Base-by-base conservation (phyloP, 2,888 invertebrate genomes). In the Agonopterix heracliana region DNA sequence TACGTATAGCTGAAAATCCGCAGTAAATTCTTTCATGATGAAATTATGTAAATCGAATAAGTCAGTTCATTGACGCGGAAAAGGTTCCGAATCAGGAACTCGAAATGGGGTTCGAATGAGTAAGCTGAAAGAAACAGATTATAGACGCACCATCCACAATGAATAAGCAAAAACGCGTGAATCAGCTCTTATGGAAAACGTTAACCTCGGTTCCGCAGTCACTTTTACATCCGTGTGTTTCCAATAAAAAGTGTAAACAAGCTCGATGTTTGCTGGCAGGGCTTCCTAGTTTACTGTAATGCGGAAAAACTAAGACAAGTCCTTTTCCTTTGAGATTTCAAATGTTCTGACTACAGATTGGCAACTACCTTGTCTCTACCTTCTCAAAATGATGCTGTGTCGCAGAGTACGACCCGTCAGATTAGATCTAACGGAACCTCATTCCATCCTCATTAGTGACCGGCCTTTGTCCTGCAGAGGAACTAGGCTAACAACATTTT, bases 161-260 rank as follows among this genome's bases (percentile, higher is more conserved):
- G 44, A 40, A 42, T 34, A 40, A 48, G 45, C 49, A 56, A 51
- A 59, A 56, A 49, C 54, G 55, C 54, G 58, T 44, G 55, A 55
- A 51, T 44, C 45, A n/a, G 34, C 41, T 26, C 26, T 26, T 26
- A 51, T 49, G 46, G 48, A 50, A 52, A 54, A 49, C 47, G 45
- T 49, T 44, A 42, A 45, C 49, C 50, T 46, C 41, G 9, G 47
- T 43, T 49, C 43, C 50, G 46, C 42, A 59, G 53, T 60, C 55
- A 59, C 57, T 62, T 60, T 62, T 62, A 57, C 55, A 60, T 59
- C 60, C 59, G 62, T 51, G 53, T 57, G 51, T 61, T 56, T 50
- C 57, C 54, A 54, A 52, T 51, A 61, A 57, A 57, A 59, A 61
- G 52, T 54, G 54, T 56, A 56, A 61, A 61, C 55, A 57, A 51